phyloP scores from a whole-genome alignment of 2,888 invertebrate species.

The Nemotelus pantherinus region DNA sequence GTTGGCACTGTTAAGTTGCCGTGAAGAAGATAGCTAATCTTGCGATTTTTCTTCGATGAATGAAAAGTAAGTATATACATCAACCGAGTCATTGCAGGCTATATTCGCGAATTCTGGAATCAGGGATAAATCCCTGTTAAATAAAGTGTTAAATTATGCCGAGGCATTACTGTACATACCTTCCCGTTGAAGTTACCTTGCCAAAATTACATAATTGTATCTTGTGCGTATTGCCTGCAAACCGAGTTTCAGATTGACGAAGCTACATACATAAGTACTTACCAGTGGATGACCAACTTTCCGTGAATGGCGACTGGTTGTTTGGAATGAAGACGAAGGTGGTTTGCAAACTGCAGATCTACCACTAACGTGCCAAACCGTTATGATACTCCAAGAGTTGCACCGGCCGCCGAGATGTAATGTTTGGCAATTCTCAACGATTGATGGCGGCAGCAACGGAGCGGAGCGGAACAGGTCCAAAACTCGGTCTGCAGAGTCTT shows the following conservation, averaged over 20 bases:
- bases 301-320: neutral
- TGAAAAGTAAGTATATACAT: no score
- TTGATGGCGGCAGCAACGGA: neutral
- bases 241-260: constrained; percentile 19
- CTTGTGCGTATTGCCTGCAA: constrained; percentile 12
- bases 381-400: no score
- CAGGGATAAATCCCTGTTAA: no score
- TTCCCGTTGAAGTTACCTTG: neutral
- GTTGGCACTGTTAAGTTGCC: neutral
- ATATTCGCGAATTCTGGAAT: no score
- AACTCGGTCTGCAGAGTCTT: constrained; percentile 12
- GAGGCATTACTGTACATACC: no score
- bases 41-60: no score
- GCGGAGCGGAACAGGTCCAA: neutral
- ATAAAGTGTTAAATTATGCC: no score
- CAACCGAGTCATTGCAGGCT: no score
- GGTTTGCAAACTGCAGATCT: neutral
- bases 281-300: constrained; percentile 31
- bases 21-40: no score
- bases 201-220: constrained; percentile 24
- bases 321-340: neutral
- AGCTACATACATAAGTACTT: constrained; percentile 24
- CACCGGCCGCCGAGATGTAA: no score
- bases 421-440: no score
- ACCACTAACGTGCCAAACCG: neutral